Evolutionary conservation across 2,797 vertebrate genomes (phyloP).

Genomic region (Sebastes itinus): DNA sequence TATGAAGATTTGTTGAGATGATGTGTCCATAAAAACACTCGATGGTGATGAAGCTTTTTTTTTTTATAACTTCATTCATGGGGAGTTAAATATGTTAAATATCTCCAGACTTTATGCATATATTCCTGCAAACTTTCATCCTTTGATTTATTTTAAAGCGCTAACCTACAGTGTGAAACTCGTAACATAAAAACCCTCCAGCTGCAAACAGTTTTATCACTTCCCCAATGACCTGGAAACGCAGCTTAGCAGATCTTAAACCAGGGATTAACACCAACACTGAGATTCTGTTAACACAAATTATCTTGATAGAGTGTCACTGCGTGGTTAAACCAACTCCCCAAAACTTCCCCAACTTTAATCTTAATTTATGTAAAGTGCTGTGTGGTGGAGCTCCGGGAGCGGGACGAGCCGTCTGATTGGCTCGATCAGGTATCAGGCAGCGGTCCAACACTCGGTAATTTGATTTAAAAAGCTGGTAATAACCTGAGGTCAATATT

Average conservation of each 20-base stretch:
- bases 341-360: constrained; percentile 64
- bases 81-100: too few relatives aligned
- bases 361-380: constrained; percentile 78
- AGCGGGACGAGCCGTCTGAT: constrained; percentile 64
- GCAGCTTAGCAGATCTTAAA: constrained; percentile 56
- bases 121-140: constrained; percentile 31
- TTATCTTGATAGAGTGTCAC: constrained; percentile 45
- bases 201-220: constrained; percentile 37
- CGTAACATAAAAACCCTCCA: constrained; percentile 26
- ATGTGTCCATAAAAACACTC: not conserved
- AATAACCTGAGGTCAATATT: constrained; percentile 80
- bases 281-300: constrained; percentile 25
- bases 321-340: constrained; percentile 47
- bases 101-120: not conserved
- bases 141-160: not conserved
- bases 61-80: too few relatives aligned
- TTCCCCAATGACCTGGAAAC: constrained; percentile 46
- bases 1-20: not conserved
- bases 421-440: constrained; percentile 70
- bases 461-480: constrained; percentile 78
- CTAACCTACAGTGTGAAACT: constrained; percentile 11
- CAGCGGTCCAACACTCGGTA: constrained; percentile 69
- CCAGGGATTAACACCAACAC: constrained; percentile 56
- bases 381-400: constrained; percentile 57
- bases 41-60: not conserved